Evolutionary conservation across 2,888 invertebrate species (phyloP).

Genomic region (Mythimna loreyi): DNA sequence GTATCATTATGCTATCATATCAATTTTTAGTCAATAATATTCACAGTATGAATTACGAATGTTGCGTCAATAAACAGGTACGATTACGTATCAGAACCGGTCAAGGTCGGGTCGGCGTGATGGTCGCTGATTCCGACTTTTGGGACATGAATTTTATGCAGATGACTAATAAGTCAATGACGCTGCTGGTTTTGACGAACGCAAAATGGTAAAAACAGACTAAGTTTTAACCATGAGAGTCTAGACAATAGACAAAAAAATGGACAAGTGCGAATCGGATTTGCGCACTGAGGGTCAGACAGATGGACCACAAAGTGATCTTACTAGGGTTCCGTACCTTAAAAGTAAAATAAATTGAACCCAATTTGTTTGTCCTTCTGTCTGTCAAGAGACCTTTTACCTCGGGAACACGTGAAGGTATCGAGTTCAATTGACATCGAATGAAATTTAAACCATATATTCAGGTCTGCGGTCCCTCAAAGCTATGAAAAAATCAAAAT

Average conservation of each 20-base stretch:
- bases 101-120: constrained; percentile 45
- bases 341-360: too few species aligned
- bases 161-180: constrained; percentile 9
- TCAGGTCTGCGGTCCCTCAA: too few species aligned
- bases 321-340: too few species aligned
- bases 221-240: neutral
- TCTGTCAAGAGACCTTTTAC: too few species aligned
- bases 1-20: constrained; percentile 11
- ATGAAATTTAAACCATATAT: too few species aligned
- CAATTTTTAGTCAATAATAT: constrained; percentile 11
- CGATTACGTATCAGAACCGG: constrained; percentile 22
- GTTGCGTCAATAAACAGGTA: constrained; percentile 34
- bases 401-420: too few species aligned
- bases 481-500: too few species aligned
- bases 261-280: too few species aligned
- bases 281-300: too few species aligned
- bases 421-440: too few species aligned
- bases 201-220: neutral
- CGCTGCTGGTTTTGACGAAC: neutral
- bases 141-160: constrained; percentile 7
- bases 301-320: too few species aligned
- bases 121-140: neutral
- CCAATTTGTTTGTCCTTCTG: too few species aligned
- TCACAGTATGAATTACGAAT: constrained; percentile 2
- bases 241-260: neutral